A percentile compares a stretch with the other conserved stretches of the same genome.
These are phyloP conservation scores for Conus betulinus DNA, from an alignment of 1,140 invertebrate genomes.

Conservation along the genomic window DNA sequence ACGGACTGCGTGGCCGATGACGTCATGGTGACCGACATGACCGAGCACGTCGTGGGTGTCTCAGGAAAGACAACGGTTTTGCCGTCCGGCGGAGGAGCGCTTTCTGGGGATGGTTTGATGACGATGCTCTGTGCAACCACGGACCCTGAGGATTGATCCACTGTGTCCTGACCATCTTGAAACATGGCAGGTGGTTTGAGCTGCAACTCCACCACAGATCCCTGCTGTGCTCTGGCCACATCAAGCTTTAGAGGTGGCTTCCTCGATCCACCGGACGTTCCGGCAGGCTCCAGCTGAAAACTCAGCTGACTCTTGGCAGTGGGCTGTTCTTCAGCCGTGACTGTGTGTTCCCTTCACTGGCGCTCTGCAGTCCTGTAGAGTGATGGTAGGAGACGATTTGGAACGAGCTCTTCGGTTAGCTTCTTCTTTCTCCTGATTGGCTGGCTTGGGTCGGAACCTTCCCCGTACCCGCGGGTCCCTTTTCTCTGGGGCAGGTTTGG, in stretches of 20 bases:
- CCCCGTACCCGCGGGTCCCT: conserved; percentile 18
- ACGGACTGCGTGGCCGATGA: background rate
- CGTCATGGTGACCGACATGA: background rate
- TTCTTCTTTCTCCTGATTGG: conserved; percentile 38
- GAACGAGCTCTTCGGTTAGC: conserved; percentile 36
- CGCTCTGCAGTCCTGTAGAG: background rate
- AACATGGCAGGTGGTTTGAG: conserved; percentile 10
- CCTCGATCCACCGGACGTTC: background rate
- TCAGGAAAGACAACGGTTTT: conserved; percentile 21
- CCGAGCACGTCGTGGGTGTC: background rate
- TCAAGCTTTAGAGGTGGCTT: conserved; percentile 33
- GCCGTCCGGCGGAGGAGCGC: conserved; percentile 15
- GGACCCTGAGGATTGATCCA: background rate
- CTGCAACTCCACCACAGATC: conserved; percentile 21
- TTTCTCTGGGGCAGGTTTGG: conserved; percentile 35
- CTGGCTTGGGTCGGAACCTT: conserved; percentile 45
- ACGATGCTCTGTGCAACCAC: conserved; percentile 5
- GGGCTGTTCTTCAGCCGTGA: background rate
- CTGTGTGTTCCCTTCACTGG: background rate
- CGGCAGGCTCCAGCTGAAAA: conserved; percentile 13
- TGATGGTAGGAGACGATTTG: conserved; percentile 41
- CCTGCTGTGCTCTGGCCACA: conserved; percentile 12
- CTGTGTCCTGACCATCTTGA: background rate
- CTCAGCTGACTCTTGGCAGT: background rate
- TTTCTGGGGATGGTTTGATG: conserved; percentile 1